phyloP scores from a whole-genome alignment of 2,888 invertebrate genomes.

The Stenodema calcarata region DNA sequence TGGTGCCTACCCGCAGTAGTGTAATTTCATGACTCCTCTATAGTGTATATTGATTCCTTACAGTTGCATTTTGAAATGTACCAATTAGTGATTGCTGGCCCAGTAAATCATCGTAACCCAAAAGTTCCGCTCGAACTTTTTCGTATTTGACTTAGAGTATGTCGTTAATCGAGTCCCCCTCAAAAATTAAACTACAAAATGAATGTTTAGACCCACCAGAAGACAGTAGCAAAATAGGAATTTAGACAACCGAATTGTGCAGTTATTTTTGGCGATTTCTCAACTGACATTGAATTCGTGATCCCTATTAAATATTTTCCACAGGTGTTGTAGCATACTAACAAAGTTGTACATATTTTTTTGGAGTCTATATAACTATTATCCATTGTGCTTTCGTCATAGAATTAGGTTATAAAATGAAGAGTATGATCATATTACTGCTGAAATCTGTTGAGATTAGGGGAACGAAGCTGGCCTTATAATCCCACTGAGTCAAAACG shows the following conservation, averaged over 20 bases:
- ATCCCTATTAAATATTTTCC: background rate
- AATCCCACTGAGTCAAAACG: background rate
- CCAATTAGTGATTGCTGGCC: background rate
- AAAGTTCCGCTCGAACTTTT: background rate
- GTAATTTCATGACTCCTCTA: background rate
- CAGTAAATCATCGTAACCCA: background rate
- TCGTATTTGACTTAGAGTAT: background rate
- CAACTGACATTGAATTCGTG: background rate
- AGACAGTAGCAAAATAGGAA: background rate
- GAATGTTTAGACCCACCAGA: background rate
- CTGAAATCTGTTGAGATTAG: background rate
- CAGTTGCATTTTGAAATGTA: background rate
- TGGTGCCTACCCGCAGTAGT: constrained; percentile 39
- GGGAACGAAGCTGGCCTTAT: background rate
- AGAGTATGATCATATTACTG: background rate
- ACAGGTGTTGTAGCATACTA: background rate
- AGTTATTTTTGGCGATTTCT: background rate
- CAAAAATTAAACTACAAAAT: background rate
- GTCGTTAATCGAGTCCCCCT: background rate
- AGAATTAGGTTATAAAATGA: background rate
- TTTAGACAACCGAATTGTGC: background rate
- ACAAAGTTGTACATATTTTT: constrained; percentile 1
- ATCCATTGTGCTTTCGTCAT: constrained; percentile 14
- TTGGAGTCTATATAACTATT: background rate
- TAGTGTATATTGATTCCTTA: background rate